These are phyloP conservation scores for Solenodon paradoxus DNA, from an alignment of 2,113 vertebrate genomes.

Conservation along the genomic window DNA sequence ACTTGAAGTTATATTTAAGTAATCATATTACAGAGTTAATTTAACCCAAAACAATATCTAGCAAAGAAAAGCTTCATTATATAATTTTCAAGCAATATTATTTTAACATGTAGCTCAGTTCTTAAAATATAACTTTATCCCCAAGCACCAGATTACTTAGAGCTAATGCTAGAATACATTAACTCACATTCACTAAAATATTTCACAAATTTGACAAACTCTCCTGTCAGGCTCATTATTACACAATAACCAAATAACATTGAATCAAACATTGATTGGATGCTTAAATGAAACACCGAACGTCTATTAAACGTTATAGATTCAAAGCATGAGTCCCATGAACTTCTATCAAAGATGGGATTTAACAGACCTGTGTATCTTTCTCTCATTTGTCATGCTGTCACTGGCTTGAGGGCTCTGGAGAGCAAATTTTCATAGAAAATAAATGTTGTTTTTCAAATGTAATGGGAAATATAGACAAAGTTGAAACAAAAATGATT, in stretches of 20 bases:
- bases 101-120: background rate
- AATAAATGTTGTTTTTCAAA: background rate
- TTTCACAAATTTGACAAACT: conserved; percentile 65
- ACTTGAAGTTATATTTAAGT: conserved; percentile 14
- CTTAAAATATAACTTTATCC: background rate
- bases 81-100: background rate
- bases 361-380: conserved; percentile 72
- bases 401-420: conserved; percentile 68
- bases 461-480: background rate
- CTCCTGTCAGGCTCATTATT: conserved; percentile 69
- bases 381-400: conserved; percentile 79
- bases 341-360: conserved; percentile 68
- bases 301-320: conserved; percentile 60
- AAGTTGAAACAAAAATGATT: background rate
- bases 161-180: background rate
- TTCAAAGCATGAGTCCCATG: conserved; percentile 65
- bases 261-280: conserved; percentile 68
- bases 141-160: background rate
- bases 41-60: background rate
- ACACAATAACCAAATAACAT: conserved; percentile 42
- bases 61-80: background rate
- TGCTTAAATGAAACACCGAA: conserved; percentile 63
- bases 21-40: background rate
- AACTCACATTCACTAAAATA: background rate
- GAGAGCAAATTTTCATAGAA: conserved; percentile 30